Percentiles rank a stretch among this genome's conserved stretches.
phyloP scores from a whole-genome alignment of 2,797 vertebrate genomes.

The Lepilemur septentrionalis region DNA sequence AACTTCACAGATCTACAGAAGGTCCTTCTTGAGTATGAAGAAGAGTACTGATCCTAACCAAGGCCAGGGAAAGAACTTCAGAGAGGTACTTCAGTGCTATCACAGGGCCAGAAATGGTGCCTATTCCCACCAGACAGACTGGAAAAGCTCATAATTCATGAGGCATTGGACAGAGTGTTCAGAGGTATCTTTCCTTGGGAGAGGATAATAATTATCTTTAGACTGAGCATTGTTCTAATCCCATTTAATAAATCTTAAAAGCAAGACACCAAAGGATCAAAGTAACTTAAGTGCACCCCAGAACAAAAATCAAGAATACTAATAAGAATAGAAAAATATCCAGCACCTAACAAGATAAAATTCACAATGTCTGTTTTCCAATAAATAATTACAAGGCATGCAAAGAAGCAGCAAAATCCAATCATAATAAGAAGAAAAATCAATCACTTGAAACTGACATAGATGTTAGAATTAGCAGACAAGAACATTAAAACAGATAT shows the following conservation, averaged over 20 bases:
- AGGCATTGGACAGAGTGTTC: neutral
- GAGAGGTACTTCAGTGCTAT: neutral
- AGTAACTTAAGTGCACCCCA: neutral
- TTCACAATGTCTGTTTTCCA: neutral
- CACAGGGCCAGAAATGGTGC: neutral
- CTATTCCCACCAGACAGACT: neutral
- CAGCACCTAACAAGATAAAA: neutral
- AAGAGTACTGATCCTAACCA: neutral
- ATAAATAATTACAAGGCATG: neutral
- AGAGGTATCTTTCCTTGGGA: neutral
- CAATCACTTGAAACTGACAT: neutral
- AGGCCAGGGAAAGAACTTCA: neutral
- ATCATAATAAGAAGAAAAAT: neutral
- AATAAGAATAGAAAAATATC: neutral
- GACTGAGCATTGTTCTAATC: neutral
- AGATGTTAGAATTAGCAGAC: neutral
- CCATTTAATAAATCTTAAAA: neutral
- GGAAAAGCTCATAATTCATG: neutral
- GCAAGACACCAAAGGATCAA: neutral
- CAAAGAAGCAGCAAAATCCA: neutral
- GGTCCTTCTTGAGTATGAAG: neutral
- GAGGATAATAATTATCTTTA: neutral
- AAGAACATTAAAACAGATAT: neutral
- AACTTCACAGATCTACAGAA: neutral
- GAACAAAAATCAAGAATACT: neutral